A percentile compares a stretch with the other conserved stretches of the same genome.
phyloP scores from a whole-genome alignment of 2,113 vertebrate genomes.

The Coturnix japonica region DNA sequence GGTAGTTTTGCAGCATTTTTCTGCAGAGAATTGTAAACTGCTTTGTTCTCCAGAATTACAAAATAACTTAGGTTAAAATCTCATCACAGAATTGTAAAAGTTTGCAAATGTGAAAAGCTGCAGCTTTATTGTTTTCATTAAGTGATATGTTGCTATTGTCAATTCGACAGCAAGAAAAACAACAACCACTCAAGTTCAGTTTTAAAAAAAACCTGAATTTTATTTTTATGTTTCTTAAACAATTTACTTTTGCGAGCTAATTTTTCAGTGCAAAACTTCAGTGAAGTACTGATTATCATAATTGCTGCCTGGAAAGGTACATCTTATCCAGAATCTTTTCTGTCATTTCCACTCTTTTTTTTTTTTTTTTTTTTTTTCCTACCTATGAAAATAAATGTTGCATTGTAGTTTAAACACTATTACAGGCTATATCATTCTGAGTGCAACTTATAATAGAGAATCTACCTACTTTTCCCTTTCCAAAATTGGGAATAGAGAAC shows the following conservation, averaged over 20 bases:
- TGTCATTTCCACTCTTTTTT: background rate
- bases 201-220: background rate
- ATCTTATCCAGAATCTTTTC: background rate
- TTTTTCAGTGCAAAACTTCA: background rate
- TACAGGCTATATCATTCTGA: background rate
- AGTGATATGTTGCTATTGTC: background rate
- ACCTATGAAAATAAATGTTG: background rate
- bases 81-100: background rate
- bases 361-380: background rate
- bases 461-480: background rate
- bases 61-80: background rate
- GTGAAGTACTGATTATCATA: background rate
- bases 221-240: background rate
- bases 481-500: background rate
- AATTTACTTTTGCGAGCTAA: background rate
- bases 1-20: conserved; percentile 3
- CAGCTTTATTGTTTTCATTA: background rate
- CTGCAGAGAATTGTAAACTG: background rate
- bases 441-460: background rate
- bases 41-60: background rate
- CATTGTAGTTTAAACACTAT: background rate
- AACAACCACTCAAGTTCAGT: background rate
- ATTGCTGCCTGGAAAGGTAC: background rate
- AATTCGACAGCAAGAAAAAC: background rate
- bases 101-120: background rate